Conservation (phyloP, 2,797 vertebrate genomes). For the Lutjanus argentimaculatus region DNA sequence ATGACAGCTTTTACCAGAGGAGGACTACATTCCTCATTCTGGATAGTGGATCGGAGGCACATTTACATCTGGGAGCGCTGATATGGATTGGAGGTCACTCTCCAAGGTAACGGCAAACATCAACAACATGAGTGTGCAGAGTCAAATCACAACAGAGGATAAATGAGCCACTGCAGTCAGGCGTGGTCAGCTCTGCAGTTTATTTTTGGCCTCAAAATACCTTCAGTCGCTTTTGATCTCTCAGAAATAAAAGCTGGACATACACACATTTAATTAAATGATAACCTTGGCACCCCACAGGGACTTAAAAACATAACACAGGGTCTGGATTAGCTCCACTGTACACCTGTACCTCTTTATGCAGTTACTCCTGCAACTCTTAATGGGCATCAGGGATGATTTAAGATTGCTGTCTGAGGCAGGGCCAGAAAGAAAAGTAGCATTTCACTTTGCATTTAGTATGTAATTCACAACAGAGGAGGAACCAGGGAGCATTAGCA, state of each 20-base stretch:
- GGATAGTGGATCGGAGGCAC: constrained; percentile 94
- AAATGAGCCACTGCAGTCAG: constrained; percentile 20
- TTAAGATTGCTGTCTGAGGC: constrained; percentile 43
- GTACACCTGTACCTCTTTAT: constrained; percentile 25
- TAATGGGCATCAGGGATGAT: constrained; percentile 30
- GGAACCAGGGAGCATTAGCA: constrained; percentile 44
- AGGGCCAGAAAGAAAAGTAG: constrained; percentile 25
- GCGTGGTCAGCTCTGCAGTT: constrained; percentile 10
- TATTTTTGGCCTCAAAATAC: constrained; percentile 2
- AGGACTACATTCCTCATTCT: constrained; percentile 92
- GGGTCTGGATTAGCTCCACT: constrained; percentile 22
- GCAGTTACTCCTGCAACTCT: constrained; percentile 14
- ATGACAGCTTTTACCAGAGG: constrained; percentile 93
- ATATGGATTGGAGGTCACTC: constrained; percentile 92
- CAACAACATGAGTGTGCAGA: constrained; percentile 1
- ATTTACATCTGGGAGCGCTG: constrained; percentile 93
- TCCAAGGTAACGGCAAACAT: constrained; percentile 89
- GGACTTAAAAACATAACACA: constrained; percentile 21
- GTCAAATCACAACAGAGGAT: constrained; percentile 7
- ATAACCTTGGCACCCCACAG: constrained; percentile 29
- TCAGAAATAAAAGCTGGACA: constrained; percentile 18
- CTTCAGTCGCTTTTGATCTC: constrained; percentile 10
- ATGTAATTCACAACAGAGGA: constrained; percentile 49
- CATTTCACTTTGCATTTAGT: constrained; percentile 55
- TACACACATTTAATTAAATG: constrained; percentile 49